phyloP scores from a whole-genome alignment of 2,797 vertebrate genomes.

The Gouania willdenowi region DNA sequence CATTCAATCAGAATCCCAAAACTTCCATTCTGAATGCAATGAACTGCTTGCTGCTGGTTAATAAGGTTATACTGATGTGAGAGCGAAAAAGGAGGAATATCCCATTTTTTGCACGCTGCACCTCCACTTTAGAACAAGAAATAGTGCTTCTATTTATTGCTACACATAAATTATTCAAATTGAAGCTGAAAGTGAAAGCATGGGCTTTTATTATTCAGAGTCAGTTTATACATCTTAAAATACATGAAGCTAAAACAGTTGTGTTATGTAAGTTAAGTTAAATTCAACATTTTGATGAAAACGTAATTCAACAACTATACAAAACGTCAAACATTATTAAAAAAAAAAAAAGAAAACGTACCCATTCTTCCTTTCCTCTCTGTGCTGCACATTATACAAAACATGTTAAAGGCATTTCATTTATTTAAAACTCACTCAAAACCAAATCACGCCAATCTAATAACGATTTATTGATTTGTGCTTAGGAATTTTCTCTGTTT shows the following conservation, averaged over 20 bases:
- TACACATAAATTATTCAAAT: constrained; percentile 65
- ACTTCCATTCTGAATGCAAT: constrained; percentile 24
- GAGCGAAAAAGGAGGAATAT: constrained; percentile 29
- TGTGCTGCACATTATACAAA: not conserved
- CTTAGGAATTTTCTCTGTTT: constrained; percentile 42
- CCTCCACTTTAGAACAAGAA: constrained; percentile 36
- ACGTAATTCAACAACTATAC: constrained; percentile 17
- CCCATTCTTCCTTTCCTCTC: not conserved
- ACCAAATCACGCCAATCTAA: constrained; percentile 35
- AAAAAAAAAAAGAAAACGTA: constrained; percentile 7
- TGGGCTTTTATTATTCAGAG: constrained; percentile 63
- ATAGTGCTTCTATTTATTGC: constrained; percentile 54
- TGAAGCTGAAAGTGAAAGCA: constrained; percentile 45
- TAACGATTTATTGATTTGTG: constrained; percentile 51
- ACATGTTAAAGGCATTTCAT: constrained; percentile 12
- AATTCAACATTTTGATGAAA: not conserved
- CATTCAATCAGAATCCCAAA: constrained; percentile 48
- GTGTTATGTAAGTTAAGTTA: constrained; percentile 20
- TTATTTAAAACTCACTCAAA: constrained; percentile 19
- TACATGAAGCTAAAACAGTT: constrained; percentile 28
- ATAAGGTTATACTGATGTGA: constrained; percentile 41
- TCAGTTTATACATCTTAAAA: constrained; percentile 39
- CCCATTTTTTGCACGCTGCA: constrained; percentile 42
- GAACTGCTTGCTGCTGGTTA: constrained; percentile 40
- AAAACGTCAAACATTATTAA: constrained; percentile 4